Conservation (phyloP, 2,888 invertebrate species). For the Phaedon cochleariae region DNA sequence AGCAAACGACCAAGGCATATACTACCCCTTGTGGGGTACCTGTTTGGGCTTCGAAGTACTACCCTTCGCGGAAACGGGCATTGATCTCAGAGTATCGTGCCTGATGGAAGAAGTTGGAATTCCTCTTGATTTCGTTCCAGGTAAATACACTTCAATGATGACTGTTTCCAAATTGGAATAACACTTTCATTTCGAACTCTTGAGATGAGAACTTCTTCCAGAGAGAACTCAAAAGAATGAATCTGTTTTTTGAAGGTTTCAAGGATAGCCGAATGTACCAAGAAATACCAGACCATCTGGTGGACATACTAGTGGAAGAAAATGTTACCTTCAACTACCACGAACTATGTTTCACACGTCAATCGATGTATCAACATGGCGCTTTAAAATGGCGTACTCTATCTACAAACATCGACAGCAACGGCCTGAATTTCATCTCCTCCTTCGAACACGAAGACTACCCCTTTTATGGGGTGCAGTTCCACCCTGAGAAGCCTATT, state of each 20-base stretch:
- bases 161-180: no score
- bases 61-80: slow-evolving; percentile 66
- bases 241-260: slow-evolving; percentile 42
- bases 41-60: slow-evolving; percentile 89
- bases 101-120: slow-evolving; percentile 67
- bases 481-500: slow-evolving; percentile 88
- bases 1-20: slow-evolving; percentile 72
- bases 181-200: no score
- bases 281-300: slow-evolving; percentile 67
- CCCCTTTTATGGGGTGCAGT: slow-evolving; percentile 86
- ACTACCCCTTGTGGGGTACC: slow-evolving; percentile 88
- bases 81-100: slow-evolving; percentile 71
- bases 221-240: not conserved
- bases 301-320: slow-evolving; percentile 68
- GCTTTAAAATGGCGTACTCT: slow-evolving; percentile 73
- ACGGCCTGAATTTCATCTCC: slow-evolving; percentile 77
- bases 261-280: slow-evolving; percentile 71
- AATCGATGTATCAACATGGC: slow-evolving; percentile 64
- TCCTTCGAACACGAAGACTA: slow-evolving; percentile 75
- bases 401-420: slow-evolving; percentile 73
- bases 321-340: slow-evolving; percentile 69
- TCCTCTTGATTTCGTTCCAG: slow-evolving; percentile 65
- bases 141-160: slow-evolving; percentile 59
- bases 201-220: no score
- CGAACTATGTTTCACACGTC: slow-evolving; percentile 54